Evolutionary conservation across 2,888 invertebrate genomes (phyloP).

Genomic region (Andrena flavipes): DNA sequence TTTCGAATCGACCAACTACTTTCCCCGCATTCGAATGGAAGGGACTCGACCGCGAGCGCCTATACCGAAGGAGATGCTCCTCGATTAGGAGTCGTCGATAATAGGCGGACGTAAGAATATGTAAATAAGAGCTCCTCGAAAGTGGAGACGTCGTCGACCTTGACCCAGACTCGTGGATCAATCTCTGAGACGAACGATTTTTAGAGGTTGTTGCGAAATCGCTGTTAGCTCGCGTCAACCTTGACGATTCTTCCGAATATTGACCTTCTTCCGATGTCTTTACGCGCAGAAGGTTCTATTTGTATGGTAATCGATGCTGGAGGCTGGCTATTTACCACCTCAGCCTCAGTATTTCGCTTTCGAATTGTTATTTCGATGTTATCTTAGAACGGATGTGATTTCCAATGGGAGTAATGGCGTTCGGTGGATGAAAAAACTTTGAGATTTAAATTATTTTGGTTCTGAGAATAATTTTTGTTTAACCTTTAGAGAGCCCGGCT

Average conservation of each 20-base stretch:
- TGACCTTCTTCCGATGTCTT: conserved; percentile 8
- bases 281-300: neutral
- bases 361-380: too few relatives aligned
- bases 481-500: too few relatives aligned
- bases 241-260: conserved; percentile 34
- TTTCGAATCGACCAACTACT: conserved; percentile 4
- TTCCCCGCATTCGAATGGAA: neutral
- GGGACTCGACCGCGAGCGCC: neutral
- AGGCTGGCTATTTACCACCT: too few relatives aligned
- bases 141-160: conserved; percentile 56
- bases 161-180: conserved; percentile 65
- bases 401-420: too few relatives aligned
- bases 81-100: conserved; percentile 14
- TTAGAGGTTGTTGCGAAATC: conserved; percentile 53
- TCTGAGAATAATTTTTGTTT: too few relatives aligned
- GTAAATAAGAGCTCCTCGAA: conserved; percentile 4
- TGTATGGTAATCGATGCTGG: conserved; percentile 6
- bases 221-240: conserved; percentile 28
- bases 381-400: too few relatives aligned
- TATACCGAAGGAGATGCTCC: neutral
- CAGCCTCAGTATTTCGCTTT: too few relatives aligned
- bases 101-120: conserved; percentile 8
- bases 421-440: too few relatives aligned
- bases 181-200: conserved; percentile 26
- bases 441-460: too few relatives aligned